Evolutionary conservation across 2,797 vertebrate species (phyloP), one percentile per base, ranked within the genome.

Genomic region (Dendrocincla tyrannina): DNA sequence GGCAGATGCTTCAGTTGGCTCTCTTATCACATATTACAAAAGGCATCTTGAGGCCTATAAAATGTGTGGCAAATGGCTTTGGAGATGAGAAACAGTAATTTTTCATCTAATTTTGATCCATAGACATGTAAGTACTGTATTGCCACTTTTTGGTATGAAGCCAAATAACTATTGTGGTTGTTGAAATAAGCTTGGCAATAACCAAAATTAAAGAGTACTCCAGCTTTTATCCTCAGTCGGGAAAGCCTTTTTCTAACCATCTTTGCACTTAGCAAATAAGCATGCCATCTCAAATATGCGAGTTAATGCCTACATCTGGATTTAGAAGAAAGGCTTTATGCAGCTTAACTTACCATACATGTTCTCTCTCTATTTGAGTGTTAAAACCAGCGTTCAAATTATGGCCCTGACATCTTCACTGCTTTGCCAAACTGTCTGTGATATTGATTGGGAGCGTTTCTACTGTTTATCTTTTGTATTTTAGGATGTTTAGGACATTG

Each of bases 21-120:
- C 95, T 97, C 97, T 98, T 98, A 98, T 98, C 98, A 97, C 96
- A 96, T 97, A 98, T 98, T 98, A 98, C 98, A 98, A 98, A 98
- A 97, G 95, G 98, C 97, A 98, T 98, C 98, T 97, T 98, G 98
- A 98, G 98, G 97, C 97, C 97, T 97, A 97, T 98, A 98, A 98
- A 98, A 98, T 97, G 97, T 97, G 97, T 88, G 79, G 97, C 95
- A 97, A 98, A 98, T 98, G 97, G 97, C 96, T 98, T 98, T 98
- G 97, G 97, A 98, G 96, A 98, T 97, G 97, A 98, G 97, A 97
- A 98, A 97, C 78, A 95, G 97, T 95, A 97, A 98, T 98, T 98
- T 98, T 98, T 98, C 97, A 98, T 97, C 97, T 98, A 97, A 98
- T 98, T 98, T 98, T 98, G 97, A 98, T 98, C 97, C 97, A 97